phyloP scores from a whole-genome alignment of 2,113 vertebrate genomes.

The Lasiurus borealis region DNA sequence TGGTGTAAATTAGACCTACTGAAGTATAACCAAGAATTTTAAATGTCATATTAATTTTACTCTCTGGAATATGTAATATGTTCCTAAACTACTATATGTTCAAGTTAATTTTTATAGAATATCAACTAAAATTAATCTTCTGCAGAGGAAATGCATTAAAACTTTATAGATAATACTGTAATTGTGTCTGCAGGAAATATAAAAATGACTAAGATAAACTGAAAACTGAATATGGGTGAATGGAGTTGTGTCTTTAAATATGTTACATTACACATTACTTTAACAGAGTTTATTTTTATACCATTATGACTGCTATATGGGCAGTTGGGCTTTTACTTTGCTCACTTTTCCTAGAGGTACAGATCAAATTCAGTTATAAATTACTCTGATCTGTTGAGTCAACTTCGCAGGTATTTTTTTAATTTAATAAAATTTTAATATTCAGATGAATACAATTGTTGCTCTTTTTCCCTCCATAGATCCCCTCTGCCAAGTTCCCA shows the following conservation, averaged over 20 bases:
- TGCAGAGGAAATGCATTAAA: conserved; percentile 36
- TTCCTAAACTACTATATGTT: conserved; percentile 52
- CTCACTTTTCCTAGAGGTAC: conserved; percentile 23
- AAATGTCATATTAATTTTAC: conserved; percentile 65
- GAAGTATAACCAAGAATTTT: conserved; percentile 63
- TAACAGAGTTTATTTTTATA: conserved; percentile 27
- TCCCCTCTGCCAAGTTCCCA: no score
- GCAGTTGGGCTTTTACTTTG: not conserved
- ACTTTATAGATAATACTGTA: not conserved
- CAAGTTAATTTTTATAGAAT: conserved; percentile 64
- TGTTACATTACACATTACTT: not conserved
- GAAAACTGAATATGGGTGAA: conserved; percentile 37
- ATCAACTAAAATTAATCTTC: conserved; percentile 64
- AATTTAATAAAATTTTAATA: no score
- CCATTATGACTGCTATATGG: not conserved
- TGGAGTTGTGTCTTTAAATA: not conserved
- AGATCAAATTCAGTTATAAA: conserved; percentile 25
- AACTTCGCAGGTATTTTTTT: not conserved
- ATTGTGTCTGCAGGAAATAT: conserved; percentile 41
- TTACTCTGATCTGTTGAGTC: not conserved
- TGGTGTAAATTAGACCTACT: conserved; percentile 63
- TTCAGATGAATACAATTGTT: no score
- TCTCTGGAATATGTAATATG: conserved; percentile 45
- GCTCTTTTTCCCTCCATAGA: no score
- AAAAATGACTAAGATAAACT: conserved; percentile 55